Base-by-base conservation (phyloP, 2,888 invertebrate species). In the Drosophila barbarae region DNA sequence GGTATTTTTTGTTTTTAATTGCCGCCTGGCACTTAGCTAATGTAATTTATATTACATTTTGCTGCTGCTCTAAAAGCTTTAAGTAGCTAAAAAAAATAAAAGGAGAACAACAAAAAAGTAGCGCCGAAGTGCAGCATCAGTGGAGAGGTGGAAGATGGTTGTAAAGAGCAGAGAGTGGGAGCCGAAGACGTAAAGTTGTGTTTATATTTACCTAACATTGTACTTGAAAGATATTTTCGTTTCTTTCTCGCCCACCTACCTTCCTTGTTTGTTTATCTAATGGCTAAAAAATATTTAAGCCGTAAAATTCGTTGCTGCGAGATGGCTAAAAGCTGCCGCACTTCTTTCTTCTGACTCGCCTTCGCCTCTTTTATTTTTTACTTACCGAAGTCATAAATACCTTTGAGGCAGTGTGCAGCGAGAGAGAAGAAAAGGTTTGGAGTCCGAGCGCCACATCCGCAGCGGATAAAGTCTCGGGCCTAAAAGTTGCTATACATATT, bases 151-250 rank as follows among this genome's bases (percentile, higher is more conserved):
- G 32, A 41, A 23, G 41, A 21, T 38, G 42, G 50, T 41, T 52
- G 54, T 47, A 69, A 54, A 50, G 51, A 55, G 32, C 46, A 44
- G 49, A 60, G 61, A 60, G 61, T 39, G 50, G 36, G 64, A 8
- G 36, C 44, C 26, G 53, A 55, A 49, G 38, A 49, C 50, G 55
- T 15, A 65, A 73, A 76, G 53, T 79, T 76, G 80, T 86, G 86
- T 87, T 85, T 86, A 83, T 86, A 77, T 85, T 87, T 86, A 85
- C 77, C 76, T 85, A 86, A 86, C 85, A 85, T 85, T 85, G 85
- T 87, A 85, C 87, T 86, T 85, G 87, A 87, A 82, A 80, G 76
- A 83, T 77, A 77, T 85, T 82, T 84, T 84, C 55, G 75, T 77
- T 69, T 72, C 63, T 69, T 61, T 61, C 38, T 21, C 12, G 60